A percentile compares a stretch with the other conserved stretches of the same genome.
phyloP scores from a whole-genome alignment of 2,888 invertebrate genomes.

The Dryadula phaetusa region DNA sequence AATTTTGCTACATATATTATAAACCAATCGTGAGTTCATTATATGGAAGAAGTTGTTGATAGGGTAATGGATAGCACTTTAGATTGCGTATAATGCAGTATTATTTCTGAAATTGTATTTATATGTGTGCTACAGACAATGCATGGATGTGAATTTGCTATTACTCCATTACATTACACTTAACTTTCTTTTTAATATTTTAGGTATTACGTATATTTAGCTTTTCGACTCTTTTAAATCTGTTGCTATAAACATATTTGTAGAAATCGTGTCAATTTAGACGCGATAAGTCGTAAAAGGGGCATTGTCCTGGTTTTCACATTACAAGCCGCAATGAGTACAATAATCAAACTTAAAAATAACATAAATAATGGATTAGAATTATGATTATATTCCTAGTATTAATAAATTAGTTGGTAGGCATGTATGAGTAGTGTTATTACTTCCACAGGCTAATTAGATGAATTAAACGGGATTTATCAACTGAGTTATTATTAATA shows the following conservation, averaged over 20 bases:
- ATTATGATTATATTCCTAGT: background rate
- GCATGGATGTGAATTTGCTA: too few relatives aligned
- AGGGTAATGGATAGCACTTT: slow-evolving; percentile 33
- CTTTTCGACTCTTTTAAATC: background rate
- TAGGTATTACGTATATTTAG: too few relatives aligned
- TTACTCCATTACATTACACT: too few relatives aligned
- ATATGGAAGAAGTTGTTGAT: slow-evolving; percentile 18
- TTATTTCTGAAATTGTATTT: background rate
- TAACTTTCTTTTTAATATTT: too few relatives aligned
- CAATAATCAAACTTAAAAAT: background rate
- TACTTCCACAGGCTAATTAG: too few relatives aligned
- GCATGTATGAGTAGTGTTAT: background rate
- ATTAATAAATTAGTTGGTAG: too few relatives aligned
- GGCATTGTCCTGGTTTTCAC: slow-evolving; percentile 33
- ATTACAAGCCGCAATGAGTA: background rate
- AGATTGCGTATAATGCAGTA: slow-evolving; percentile 9
- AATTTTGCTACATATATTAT: background rate
- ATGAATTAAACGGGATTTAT: too few relatives aligned
- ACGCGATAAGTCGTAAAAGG: slow-evolving; percentile 37
- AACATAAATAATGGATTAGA: background rate
- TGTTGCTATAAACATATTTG: slow-evolving; percentile 24
- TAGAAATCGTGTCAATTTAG: slow-evolving; percentile 36
- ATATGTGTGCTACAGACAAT: background rate
- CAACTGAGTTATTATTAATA: too few relatives aligned
- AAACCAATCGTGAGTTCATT: background rate